These are phyloP conservation scores for Mohoua ochrocephala DNA, from an alignment of 2,113 vertebrate genomes.

Conservation along the genomic window DNA sequence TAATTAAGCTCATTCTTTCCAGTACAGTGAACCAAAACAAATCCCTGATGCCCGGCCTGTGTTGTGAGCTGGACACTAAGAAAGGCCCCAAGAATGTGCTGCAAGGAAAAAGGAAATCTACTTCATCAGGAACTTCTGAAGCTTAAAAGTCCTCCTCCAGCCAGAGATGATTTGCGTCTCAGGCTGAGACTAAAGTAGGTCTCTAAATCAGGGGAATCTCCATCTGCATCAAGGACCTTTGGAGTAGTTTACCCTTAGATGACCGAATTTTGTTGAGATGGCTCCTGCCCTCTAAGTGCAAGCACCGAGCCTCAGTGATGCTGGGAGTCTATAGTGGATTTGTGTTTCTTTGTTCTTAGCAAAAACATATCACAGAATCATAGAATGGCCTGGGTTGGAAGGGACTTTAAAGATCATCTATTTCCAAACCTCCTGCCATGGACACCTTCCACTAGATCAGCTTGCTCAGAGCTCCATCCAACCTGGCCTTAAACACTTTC, in stretches of 20 bases:
- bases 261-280: background rate
- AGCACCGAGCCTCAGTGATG: background rate
- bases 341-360: background rate
- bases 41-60: background rate
- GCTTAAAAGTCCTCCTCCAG: background rate
- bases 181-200: background rate
- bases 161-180: background rate
- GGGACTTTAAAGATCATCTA: background rate
- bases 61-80: background rate
- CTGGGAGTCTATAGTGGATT: background rate
- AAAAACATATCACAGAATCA: background rate
- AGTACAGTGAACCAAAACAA: background rate
- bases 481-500: background rate
- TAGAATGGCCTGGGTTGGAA: background rate
- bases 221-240: background rate
- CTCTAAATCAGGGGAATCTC: background rate
- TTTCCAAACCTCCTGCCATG: background rate
- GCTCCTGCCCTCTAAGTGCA: background rate
- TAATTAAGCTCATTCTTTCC: background rate
- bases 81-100: background rate
- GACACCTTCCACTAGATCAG: background rate
- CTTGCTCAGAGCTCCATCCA: background rate
- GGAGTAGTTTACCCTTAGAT: background rate
- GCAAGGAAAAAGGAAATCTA: background rate
- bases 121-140: background rate